Conservation (phyloP, 2,797 vertebrate species). For the Ctenosaura bakeri region DNA sequence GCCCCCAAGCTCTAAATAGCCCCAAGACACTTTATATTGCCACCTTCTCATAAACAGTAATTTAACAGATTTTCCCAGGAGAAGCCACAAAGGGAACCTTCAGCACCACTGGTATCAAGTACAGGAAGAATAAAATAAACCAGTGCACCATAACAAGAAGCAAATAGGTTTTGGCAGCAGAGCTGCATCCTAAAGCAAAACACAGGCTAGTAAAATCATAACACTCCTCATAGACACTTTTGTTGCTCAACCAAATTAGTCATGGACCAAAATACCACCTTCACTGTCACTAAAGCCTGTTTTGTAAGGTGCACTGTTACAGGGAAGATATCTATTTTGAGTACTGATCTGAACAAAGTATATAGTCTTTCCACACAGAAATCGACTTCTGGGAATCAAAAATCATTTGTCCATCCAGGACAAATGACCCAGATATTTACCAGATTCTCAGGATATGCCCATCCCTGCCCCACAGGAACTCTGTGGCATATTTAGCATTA, state of each 20-base stretch:
- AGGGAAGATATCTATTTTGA: no score
- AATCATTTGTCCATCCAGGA: not conserved
- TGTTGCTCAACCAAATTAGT: not conserved
- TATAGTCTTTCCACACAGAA: no score
- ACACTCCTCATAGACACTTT: not conserved
- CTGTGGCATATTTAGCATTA: not conserved
- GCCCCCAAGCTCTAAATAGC: not conserved
- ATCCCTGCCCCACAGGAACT: not conserved
- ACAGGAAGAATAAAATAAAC: slow-evolving; percentile 20
- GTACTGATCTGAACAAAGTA: no score
- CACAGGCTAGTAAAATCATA: not conserved
- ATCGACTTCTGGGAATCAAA: not conserved
- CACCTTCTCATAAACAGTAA: not conserved
- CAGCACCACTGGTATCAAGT: slow-evolving; percentile 21
- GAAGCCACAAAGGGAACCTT: not conserved
- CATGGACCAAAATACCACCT: not conserved
- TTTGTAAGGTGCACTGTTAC: not conserved
- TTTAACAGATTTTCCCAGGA: not conserved
- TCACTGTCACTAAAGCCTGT: not conserved
- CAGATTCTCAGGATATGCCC: not conserved
- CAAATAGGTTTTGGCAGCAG: not conserved
- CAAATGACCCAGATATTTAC: not conserved
- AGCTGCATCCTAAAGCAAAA: not conserved
- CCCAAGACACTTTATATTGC: not conserved
- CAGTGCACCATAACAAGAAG: not conserved